These are phyloP conservation scores for Pemphredon lugubris DNA, from an alignment of 2,888 invertebrate genomes.

Conservation along the genomic window DNA sequence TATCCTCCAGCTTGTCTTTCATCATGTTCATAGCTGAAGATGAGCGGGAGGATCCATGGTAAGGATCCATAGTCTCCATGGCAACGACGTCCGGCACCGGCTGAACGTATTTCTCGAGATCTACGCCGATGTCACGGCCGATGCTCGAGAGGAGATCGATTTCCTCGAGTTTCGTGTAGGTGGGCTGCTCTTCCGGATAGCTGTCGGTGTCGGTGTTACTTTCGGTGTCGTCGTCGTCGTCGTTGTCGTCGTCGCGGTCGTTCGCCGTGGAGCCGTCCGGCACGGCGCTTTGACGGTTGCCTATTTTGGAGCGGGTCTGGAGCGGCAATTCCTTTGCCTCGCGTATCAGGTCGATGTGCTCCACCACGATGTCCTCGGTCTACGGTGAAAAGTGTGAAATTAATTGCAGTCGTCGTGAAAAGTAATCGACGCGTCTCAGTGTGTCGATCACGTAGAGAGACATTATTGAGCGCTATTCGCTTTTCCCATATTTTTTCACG, in stretches of 20 bases:
- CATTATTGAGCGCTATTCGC: no score
- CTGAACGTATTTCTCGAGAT: conserved; percentile 78
- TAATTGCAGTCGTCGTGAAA: no score
- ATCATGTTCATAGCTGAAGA: conserved; percentile 37
- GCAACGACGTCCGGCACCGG: conserved; percentile 79
- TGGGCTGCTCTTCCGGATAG: conserved; percentile 68
- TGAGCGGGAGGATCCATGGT: conserved; percentile 45
- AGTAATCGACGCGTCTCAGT: no score
- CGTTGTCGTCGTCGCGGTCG: conserved; percentile 66
- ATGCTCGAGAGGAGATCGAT: conserved; percentile 79
- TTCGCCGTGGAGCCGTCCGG: conserved; percentile 57
- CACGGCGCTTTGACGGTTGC: conserved; percentile 56
- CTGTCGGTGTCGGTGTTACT: conserved; percentile 65
- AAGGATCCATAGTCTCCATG: conserved; percentile 69
- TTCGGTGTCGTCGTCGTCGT: conserved; percentile 67
- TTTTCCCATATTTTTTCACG: no score
- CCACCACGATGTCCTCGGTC: conserved; percentile 70
- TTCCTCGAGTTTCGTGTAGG: conserved; percentile 75
- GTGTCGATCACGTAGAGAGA: no score
- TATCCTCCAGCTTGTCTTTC: conserved; percentile 66
- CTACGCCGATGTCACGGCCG: conserved; percentile 75
- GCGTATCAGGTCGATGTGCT: conserved; percentile 76
- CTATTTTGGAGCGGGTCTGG: conserved; percentile 67
- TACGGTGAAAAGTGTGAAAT: conserved; percentile 27
- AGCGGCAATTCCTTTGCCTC: conserved; percentile 74